Evolutionary conservation across 2,888 invertebrate species (phyloP).

Genomic region (Parnassius glacialis): DNA sequence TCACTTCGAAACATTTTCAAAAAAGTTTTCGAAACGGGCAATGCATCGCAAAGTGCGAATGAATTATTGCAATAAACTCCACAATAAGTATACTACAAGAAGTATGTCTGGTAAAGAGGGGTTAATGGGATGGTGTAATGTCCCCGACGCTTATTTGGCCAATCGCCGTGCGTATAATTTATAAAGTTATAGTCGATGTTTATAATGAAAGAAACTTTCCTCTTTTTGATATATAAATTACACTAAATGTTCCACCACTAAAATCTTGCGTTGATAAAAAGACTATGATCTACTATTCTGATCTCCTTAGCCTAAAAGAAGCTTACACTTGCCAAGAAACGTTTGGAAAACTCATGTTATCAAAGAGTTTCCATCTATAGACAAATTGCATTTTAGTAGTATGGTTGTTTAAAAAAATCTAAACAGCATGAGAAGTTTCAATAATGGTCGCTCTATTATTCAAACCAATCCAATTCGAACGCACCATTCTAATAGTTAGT

Average conservation of each 20-base stretch:
- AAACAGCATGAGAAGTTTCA: background rate
- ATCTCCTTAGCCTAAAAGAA: too few relatives aligned
- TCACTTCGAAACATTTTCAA: constrained; percentile 30
- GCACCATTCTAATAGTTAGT: constrained; percentile 3
- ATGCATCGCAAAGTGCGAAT: constrained; percentile 4
- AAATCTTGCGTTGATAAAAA: too few relatives aligned
- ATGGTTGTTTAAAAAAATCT: too few relatives aligned
- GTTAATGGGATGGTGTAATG: background rate
- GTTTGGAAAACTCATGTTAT: too few relatives aligned
- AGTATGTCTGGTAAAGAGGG: constrained; percentile 3
- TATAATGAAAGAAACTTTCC: too few relatives aligned
- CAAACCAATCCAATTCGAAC: constrained; percentile 3
- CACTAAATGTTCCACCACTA: too few relatives aligned
- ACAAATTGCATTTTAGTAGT: too few relatives aligned
- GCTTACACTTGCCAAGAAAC: too few relatives aligned
- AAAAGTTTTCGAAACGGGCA: constrained; percentile 11
- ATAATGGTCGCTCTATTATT: constrained; percentile 14
- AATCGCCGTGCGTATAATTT: background rate
- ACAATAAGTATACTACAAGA: constrained; percentile 2
- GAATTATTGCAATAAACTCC: constrained; percentile 1
- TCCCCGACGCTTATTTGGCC: background rate
- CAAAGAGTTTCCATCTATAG: too few relatives aligned
- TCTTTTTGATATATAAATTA: too few relatives aligned
- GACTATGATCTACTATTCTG: too few relatives aligned
- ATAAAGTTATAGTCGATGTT: background rate